Base-by-base conservation (phyloP, 2,113 vertebrate species). In the Colinus virginianus region DNA sequence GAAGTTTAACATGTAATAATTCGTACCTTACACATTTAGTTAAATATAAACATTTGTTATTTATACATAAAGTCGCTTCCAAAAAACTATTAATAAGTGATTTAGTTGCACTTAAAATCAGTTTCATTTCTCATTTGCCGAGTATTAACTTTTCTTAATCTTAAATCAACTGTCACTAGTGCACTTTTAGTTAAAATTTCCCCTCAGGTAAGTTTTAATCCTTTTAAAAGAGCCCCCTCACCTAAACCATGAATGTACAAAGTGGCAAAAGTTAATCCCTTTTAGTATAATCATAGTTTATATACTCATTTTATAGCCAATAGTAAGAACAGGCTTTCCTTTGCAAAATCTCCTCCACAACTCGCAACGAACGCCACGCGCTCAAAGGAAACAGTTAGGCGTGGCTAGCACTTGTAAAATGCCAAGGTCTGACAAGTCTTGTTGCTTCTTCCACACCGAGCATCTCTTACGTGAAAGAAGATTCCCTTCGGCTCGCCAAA, bases 31-130 rank as follows among this genome's bases (percentile, higher is more conserved):
- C 97, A 97, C 97, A 97, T 97, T 98, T 98, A 98, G 97, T 98
- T 98, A 98, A 98, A 98, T 98, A 98, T 98, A 98, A 98, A 98
- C 97, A 98, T 98, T 98, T 98, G 98, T 98, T 98, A 98, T 98
- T 98, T 98, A 97, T 98, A 98, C 98, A 98, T 98, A 98, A 98
- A 98, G 97, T 96, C 66, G 97, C 92, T 98, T 98, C 97, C 97
- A 97, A 97, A 98, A 98, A 97, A 97, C 98, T 98, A 98, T 98
- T 98, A 98, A 98, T 97, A 97, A 98, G 97, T 97, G 97, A 97
- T 97, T 98, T 98, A 98, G 98, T 98, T 97, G 97, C 96, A 98
- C 94, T 98, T 97, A 97, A 97, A 97, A 97, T 97, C 97, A 96
- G 94, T 97, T 97, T 97, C 94, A 95, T 90, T 97, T 97, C 95